Evolutionary conservation across 1,140 invertebrate genomes (phyloP).

Genomic region (Trachymyrmex cornetzi): DNA sequence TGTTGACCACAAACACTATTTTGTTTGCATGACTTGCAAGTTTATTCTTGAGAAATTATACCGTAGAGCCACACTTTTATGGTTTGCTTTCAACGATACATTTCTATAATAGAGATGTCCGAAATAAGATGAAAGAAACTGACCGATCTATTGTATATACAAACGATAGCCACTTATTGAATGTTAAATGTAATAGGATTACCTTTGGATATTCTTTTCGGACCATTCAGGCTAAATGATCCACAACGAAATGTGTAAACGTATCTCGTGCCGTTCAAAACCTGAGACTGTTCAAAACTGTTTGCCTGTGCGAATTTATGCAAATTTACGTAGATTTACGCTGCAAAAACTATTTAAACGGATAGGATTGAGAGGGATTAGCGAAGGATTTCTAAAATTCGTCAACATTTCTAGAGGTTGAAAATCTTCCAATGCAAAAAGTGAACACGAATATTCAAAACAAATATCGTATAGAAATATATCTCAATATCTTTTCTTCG

Average conservation of each 20-base stretch:
- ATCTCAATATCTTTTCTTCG: not conserved
- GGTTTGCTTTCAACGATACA: not conserved
- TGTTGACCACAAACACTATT: not conserved
- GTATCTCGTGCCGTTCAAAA: not conserved
- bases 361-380: not conserved
- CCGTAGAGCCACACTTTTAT: not conserved
- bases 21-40: not conserved
- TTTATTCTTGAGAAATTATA: not conserved
- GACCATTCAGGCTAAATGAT: not conserved
- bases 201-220: not conserved
- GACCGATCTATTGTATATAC: not conserved
- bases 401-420: not conserved
- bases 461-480: not conserved
- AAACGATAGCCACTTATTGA: not conserved
- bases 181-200: not conserved
- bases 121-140: not conserved
- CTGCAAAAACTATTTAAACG: not conserved
- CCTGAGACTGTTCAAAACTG: not conserved
- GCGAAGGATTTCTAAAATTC: not conserved
- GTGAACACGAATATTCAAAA: not conserved
- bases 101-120: not conserved
- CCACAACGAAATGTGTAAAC: not conserved
- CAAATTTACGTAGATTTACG: conserved; percentile 2
- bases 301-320: not conserved
- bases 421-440: not conserved